Evolutionary conservation across 2,888 invertebrate species (phyloP).

Genomic region (Apodemia arnacis): DNA sequence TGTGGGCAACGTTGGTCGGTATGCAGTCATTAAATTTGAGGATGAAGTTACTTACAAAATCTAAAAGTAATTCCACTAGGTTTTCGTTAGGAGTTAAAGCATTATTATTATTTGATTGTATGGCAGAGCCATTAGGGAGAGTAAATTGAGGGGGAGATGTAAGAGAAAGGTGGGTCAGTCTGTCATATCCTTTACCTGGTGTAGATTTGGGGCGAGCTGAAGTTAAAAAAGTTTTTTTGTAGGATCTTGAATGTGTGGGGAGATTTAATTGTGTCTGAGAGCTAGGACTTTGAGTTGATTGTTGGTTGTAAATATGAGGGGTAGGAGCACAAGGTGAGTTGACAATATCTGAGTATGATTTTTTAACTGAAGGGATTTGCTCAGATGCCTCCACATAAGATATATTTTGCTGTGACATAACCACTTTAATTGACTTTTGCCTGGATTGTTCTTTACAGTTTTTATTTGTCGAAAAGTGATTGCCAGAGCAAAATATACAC

Average conservation of each 20-base stretch:
- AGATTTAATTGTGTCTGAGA: too few relatives aligned
- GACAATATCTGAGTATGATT: not conserved
- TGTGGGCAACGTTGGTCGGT: not conserved
- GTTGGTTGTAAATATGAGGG: not conserved
- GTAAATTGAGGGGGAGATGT: not conserved
- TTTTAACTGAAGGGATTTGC: not conserved
- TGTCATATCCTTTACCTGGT: not conserved
- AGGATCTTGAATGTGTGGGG: not conserved
- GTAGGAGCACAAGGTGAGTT: not conserved
- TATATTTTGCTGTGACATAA: conserved; percentile 10
- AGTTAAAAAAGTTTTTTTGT: not conserved
- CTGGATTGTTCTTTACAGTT: not conserved
- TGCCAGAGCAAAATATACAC: not conserved
- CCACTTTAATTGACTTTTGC: not conserved
- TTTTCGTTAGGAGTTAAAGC: not conserved
- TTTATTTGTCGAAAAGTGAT: not conserved
- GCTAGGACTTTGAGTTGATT: too few relatives aligned
- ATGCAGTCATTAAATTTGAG: not conserved
- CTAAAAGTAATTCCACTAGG: not conserved
- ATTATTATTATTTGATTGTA: too few relatives aligned
- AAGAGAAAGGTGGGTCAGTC: not conserved
- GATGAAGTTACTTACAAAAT: not conserved
- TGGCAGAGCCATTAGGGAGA: not conserved
- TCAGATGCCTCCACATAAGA: not conserved
- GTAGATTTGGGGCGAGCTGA: not conserved